Base-by-base conservation (phyloP, 2,888 invertebrate species). In the Scaptomyza tumidula region DNA sequence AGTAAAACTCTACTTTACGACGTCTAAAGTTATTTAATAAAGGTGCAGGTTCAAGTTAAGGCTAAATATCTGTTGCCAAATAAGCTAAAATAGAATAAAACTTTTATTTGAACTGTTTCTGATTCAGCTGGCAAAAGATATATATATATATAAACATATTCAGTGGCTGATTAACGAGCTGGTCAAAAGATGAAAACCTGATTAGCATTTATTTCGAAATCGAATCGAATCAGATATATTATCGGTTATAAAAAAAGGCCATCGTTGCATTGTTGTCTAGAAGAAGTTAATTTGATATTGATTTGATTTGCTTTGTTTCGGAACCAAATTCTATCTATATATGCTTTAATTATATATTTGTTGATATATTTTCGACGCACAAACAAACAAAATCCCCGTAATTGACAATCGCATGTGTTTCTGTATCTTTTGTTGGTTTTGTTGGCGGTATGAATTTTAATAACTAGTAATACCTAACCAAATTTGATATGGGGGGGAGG, bases 401-500 rank as follows among this genome's bases (percentile, higher is more conserved):
- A 52, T 50, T 52, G 63, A 37, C 62, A 49, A 11, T 13, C 19
- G 13, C 33, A 46, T 33, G 41, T 53, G 62, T 11, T 35, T 33
- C 11, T 39, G 6, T 6, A 1, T 6, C 16, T n/a, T 29, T 33
- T 6, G 7, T 19, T 50, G n/a, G 10, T 37, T n/a, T 29, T 31
- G 35, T 29, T 56, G 11, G 41, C 41, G 19, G 19, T 19, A 19
- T n/a, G n/a, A 19, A 19, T 19, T 19, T 1, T 48, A 56, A 52
- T 58, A 52, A 10, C 33, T 33, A 41, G 29, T 19, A 19, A 19
- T 19, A 19, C 19, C 19, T 19, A 19, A 2, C 2, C 16, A 16
- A 71, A 49, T 14, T 11, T 63, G 50, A 58, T 73, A 64, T 56
- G 6, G 16, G 19, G 7, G 1, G 9, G 24, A 2, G 24, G 0